These are phyloP conservation scores for Drosophila malerkotliana DNA, from an alignment of 1,140 invertebrate species.

Conservation along the genomic window DNA sequence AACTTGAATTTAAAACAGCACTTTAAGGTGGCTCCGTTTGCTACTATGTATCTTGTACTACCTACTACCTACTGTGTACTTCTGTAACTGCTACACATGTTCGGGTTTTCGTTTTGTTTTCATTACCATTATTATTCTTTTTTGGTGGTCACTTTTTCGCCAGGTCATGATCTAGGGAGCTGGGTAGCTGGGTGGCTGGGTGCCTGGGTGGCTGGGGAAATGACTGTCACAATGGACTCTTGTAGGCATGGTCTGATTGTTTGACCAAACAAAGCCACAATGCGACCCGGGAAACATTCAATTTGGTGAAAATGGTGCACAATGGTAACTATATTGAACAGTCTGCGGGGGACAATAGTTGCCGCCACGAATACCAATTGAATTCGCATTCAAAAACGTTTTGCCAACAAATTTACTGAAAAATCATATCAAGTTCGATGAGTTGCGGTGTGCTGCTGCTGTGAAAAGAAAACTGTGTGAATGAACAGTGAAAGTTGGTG, in stretches of 20 bases:
- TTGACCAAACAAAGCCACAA: slow-evolving; percentile 8
- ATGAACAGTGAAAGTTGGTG: slow-evolving; percentile 67
- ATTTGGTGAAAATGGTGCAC: slow-evolving; percentile 45
- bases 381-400: slow-evolving; percentile 26
- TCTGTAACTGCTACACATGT: slow-evolving; percentile 20
- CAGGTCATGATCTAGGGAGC: slow-evolving; percentile 25
- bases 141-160: slow-evolving; percentile 28
- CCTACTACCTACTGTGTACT: background rate
- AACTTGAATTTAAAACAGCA: slow-evolving; percentile 18
- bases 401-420: slow-evolving; percentile 35
- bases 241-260: slow-evolving; percentile 6
- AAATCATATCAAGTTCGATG: slow-evolving; percentile 57
- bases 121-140: slow-evolving; percentile 60
- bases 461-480: slow-evolving; percentile 28
- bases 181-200: background rate
- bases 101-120: slow-evolving; percentile 59
- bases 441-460: slow-evolving; percentile 8
- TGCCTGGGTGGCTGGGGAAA: background rate
- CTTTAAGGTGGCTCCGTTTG: slow-evolving; percentile 10
- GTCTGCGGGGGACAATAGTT: background rate
- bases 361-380: slow-evolving; percentile 28
- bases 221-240: background rate
- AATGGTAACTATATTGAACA: slow-evolving; percentile 32
- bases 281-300: slow-evolving; percentile 16
- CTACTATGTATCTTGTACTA: background rate